A percentile compares a stretch with the other conserved stretches of the same genome.
These are phyloP conservation scores for Cantharis rufa DNA, from an alignment of 2,888 invertebrate species.

Conservation along the genomic window DNA sequence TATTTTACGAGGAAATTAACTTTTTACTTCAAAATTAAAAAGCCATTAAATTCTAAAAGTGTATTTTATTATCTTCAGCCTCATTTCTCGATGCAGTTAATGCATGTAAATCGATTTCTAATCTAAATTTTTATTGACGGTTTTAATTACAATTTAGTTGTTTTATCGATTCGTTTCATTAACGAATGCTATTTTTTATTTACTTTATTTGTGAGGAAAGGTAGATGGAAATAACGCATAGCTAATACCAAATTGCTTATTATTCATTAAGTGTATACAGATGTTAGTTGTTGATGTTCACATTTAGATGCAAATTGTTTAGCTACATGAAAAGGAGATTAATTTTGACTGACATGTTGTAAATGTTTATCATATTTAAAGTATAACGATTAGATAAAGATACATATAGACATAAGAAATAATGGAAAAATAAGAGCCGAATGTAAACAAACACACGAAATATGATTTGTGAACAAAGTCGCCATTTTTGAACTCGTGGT, in stretches of 20 bases:
- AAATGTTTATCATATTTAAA: conserved; percentile 11
- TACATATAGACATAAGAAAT: conserved; percentile 1
- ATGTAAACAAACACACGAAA: background rate
- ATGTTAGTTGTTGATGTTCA: conserved; percentile 10
- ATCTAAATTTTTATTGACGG: background rate
- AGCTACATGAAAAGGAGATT: conserved; percentile 13
- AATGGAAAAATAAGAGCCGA: background rate
- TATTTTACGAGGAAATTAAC: background rate
- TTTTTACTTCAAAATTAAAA: background rate
- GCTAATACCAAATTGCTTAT: background rate
- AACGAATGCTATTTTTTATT: background rate
- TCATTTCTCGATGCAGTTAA: background rate
- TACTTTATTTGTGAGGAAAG: background rate
- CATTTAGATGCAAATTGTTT: conserved; percentile 14
- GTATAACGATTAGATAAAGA: conserved; percentile 7
- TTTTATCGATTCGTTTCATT: background rate
- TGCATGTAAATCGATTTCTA: background rate
- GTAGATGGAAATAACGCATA: background rate
- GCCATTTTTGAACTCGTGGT: background rate
- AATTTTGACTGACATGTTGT: conserved; percentile 14
- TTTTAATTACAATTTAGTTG: background rate
- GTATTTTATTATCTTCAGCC: background rate
- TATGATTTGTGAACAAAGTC: background rate
- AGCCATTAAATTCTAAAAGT: background rate
- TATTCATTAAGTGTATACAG: conserved; percentile 4